These are phyloP conservation scores for Danaus plexippus DNA, from an alignment of 1,140 invertebrate species.

Conservation along the genomic window DNA sequence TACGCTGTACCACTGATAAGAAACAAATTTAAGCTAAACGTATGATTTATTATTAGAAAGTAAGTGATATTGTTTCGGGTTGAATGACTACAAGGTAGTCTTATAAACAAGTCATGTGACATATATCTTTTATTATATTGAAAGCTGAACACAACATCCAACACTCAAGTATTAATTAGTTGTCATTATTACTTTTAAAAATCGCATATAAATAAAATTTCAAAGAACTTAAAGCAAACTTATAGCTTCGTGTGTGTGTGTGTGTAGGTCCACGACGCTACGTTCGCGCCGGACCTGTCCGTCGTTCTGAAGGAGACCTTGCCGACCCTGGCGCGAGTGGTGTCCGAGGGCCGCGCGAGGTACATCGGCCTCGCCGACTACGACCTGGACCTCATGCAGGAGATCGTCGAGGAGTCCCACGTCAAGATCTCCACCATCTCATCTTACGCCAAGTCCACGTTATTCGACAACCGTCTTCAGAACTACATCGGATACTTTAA, in stretches of 20 bases:
- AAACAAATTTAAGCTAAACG: too few species aligned
- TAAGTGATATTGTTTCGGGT: too few species aligned
- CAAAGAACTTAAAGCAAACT: too few species aligned
- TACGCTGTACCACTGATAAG: too few species aligned
- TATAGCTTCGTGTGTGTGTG: neutral
- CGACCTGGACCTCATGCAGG: slow-evolving; percentile 81
- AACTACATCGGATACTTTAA: slow-evolving; percentile 84
- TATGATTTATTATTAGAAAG: too few species aligned
- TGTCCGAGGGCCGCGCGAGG: slow-evolving; percentile 82
- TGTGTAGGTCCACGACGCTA: slow-evolving; percentile 89
- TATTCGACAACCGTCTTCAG: slow-evolving; percentile 84
- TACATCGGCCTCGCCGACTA: slow-evolving; percentile 93
- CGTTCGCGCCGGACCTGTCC: slow-evolving; percentile 86
- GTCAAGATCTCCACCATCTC: slow-evolving; percentile 82
- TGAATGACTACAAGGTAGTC: too few species aligned
- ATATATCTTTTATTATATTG: too few species aligned
- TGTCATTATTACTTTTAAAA: too few species aligned
- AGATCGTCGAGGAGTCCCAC: slow-evolving; percentile 79
- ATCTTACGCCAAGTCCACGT: slow-evolving; percentile 83
- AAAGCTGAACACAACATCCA: too few species aligned
- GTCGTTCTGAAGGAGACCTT: slow-evolving; percentile 89
- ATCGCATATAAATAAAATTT: too few species aligned
- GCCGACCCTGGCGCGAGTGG: slow-evolving; percentile 82
- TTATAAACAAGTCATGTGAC: too few species aligned
- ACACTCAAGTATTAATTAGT: too few species aligned